These are phyloP conservation scores for Sceliomorpha sp. DNA, from an alignment of 2,888 invertebrate species.

Conservation along the genomic window DNA sequence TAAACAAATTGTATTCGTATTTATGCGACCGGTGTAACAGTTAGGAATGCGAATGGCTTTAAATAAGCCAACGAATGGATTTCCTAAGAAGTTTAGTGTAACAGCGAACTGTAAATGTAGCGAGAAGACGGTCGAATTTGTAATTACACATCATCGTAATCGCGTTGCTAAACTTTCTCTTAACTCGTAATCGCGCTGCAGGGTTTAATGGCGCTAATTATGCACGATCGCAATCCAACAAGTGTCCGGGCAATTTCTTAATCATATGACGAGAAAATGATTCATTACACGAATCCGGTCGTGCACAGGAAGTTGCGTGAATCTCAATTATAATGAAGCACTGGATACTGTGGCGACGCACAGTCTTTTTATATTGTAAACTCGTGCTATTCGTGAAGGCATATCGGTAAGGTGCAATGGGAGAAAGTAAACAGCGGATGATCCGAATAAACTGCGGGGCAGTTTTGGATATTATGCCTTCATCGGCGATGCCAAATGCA, in stretches of 20 bases:
- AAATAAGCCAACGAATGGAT: background rate
- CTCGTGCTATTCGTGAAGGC: constrained; percentile 28
- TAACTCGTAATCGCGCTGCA: constrained; percentile 44
- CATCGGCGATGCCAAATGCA: constrained; percentile 11
- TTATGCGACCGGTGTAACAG: too few relatives aligned
- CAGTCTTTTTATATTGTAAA: constrained; percentile 31
- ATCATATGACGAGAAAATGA: constrained; percentile 54
- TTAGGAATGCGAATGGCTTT: background rate
- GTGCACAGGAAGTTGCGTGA: constrained; percentile 50
- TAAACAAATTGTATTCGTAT: too few relatives aligned
- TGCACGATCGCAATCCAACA: constrained; percentile 37
- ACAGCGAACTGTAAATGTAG: background rate
- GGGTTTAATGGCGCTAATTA: constrained; percentile 54
- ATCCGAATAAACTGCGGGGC: constrained; percentile 48
- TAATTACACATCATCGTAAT: constrained; percentile 42
- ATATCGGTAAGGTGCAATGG: constrained; percentile 40
- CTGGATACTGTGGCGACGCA: constrained; percentile 15
- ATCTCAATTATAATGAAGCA: constrained; percentile 42
- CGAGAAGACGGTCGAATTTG: constrained; percentile 32
- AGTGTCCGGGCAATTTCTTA: constrained; percentile 56
- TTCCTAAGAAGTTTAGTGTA: background rate
- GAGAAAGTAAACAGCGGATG: constrained; percentile 64
- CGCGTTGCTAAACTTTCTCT: constrained; percentile 47
- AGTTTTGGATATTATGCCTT: constrained; percentile 33
- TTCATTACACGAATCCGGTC: constrained; percentile 55